phyloP scores from a whole-genome alignment of 2,888 invertebrate species.

The Amitus sp. region DNA sequence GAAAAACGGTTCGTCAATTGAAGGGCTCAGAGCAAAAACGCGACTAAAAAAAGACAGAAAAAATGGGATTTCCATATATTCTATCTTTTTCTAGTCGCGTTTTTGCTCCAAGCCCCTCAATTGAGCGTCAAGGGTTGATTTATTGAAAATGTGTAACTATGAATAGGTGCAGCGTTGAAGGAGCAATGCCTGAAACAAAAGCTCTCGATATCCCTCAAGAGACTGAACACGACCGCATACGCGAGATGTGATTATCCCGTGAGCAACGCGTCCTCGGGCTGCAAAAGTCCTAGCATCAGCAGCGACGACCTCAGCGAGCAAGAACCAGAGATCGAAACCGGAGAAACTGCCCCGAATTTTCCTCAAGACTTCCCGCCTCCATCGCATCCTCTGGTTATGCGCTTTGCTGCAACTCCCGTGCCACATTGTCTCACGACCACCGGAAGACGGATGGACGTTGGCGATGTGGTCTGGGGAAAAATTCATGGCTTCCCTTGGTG shows the following conservation, averaged over 20 bases:
- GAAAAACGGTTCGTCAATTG: too few relatives aligned
- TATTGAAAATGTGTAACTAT: too few relatives aligned
- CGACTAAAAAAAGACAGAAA: too few relatives aligned
- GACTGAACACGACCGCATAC: constrained; percentile 77
- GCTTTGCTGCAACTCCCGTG: constrained; percentile 70
- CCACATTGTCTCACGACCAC: constrained; percentile 69
- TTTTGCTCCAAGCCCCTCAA: too few relatives aligned
- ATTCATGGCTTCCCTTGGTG: constrained; percentile 90
- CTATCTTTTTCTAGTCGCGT: too few relatives aligned
- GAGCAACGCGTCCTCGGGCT: constrained; percentile 65
- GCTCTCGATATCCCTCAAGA: constrained; percentile 78
- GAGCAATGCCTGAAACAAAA: constrained; percentile 79
- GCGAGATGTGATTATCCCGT: constrained; percentile 67
- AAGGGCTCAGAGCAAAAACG: too few relatives aligned
- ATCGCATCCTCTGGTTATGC: constrained; percentile 69
- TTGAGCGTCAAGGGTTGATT: too few relatives aligned
- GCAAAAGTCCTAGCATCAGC: constrained; percentile 66
- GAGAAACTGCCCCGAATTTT: constrained; percentile 68
- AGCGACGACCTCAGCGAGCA: constrained; percentile 65
- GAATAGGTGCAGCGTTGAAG: constrained; percentile 73
- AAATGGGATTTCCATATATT: too few relatives aligned
- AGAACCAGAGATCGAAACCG: constrained; percentile 55
- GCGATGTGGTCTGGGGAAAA: constrained; percentile 90
- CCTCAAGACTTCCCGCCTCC: constrained; percentile 69
- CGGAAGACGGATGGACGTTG: constrained; percentile 71